Evolutionary conservation across 2,113 vertebrate species (phyloP), one percentile per base, ranked within the genome.

Genomic region (Mohoua ochrocephala): DNA sequence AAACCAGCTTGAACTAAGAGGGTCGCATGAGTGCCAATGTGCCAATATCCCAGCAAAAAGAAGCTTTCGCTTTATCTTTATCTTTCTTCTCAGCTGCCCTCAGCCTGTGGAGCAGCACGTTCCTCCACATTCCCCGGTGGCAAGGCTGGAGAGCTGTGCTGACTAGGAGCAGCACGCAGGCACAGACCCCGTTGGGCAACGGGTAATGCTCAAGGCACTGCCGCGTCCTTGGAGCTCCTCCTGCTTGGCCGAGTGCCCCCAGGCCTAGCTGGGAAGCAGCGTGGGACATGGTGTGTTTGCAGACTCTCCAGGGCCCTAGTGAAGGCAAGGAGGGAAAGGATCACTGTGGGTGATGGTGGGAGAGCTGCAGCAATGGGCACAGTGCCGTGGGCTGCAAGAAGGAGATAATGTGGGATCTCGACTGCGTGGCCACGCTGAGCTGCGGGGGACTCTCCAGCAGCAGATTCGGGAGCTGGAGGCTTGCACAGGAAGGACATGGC

Each of bases 141-240:
- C 14, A 26, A 2, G 26, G 26, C 28, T 35, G 73, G 30, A n/a
- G 13, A 63, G n/a, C 39, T 4, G 4, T 23, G 37, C 42, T 2
- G 7, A 7, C 50, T 11, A 2, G n/a, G 44, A 35, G 11, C 75
- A 82, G 65, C 56, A 15, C 2, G 1, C 22, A n/a, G 28, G 10
- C n/a, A 30, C 4, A 3, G n/a, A 27, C 41, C 27, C n/a, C 2
- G 0, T 0, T 15, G 59, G 47, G 30, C 22, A 39, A 1, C 1
- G 52, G 44, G 23, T 12, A 4, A 45, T 78, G 60, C 50, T 88
- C 50, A 10, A 33, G 69, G n/a, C 5, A 9, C 24, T 53, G 19
- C 44, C 47, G 41, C 60, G 31, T 20, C 37, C 74, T 26, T 53
- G 78, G 77, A 52, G 45, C 60, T 65, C 27, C 41, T 73, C 42